A percentile compares a stretch with the other conserved stretches of the same genome.
These are phyloP conservation scores for Leptobrachium leishanense DNA, from an alignment of 2,113 vertebrate species.

Conservation along the genomic window DNA sequence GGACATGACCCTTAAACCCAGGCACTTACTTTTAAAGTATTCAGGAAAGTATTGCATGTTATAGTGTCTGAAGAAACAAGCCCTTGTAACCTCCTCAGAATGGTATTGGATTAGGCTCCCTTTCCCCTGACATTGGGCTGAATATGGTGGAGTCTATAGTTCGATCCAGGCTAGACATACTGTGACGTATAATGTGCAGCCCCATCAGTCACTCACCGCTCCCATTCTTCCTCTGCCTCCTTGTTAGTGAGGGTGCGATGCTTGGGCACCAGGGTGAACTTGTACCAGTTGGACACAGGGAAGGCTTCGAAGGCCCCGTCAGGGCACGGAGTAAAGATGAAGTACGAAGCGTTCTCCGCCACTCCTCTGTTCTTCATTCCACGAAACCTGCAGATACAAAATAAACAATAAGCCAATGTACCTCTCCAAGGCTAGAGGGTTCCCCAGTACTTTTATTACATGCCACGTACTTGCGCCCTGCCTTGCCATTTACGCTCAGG, in stretches of 20 bases:
- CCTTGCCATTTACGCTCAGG: slow-evolving; percentile 86
- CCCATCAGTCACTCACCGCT: slow-evolving; percentile 70
- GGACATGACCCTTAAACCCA: too few species aligned
- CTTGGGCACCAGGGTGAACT: slow-evolving; percentile 82
- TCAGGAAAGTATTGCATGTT: too few species aligned
- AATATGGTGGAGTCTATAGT: too few species aligned
- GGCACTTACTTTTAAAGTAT: slow-evolving; percentile 61
- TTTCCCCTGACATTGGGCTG: too few species aligned
- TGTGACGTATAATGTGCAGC: too few species aligned
- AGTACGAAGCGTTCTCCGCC: slow-evolving; percentile 85
- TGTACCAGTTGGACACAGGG: slow-evolving; percentile 89
- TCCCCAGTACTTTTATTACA: too few species aligned
- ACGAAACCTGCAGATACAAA: slow-evolving; percentile 73
- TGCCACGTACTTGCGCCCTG: slow-evolving; percentile 75
- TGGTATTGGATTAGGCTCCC: too few species aligned
- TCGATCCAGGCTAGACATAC: too few species aligned
- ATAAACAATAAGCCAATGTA: neutral
- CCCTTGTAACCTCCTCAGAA: too few species aligned
- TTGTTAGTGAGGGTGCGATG: slow-evolving; percentile 87
- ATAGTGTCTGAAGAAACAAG: slow-evolving; percentile 38
- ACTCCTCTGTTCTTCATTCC: slow-evolving; percentile 88
- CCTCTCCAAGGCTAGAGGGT: too few species aligned
- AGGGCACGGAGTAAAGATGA: slow-evolving; percentile 88
- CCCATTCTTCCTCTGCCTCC: slow-evolving; percentile 88
- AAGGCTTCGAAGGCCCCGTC: slow-evolving; percentile 93